phyloP scores from a whole-genome alignment of 35 echinoderm and acorn worm species.

The Apostichopus parvimensis region DNA sequence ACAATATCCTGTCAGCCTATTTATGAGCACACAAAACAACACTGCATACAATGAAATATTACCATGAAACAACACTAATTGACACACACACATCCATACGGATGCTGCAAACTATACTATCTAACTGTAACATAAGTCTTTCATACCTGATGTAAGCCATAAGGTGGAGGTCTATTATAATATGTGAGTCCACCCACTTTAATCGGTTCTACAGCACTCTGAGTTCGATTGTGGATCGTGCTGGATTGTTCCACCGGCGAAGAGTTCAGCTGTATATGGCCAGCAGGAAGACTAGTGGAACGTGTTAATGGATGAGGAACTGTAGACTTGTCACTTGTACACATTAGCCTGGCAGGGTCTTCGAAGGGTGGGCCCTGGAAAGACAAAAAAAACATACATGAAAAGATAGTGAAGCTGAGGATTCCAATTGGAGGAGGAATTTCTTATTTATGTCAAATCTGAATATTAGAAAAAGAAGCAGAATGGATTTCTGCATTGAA shows the following conservation, averaged over 20 bases:
- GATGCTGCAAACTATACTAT: too few relatives aligned
- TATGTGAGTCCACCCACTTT: not conserved
- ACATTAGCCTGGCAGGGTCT: not conserved
- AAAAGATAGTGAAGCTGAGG: too few relatives aligned
- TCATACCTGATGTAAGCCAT: not conserved
- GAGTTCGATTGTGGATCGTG: not conserved
- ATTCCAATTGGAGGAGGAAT: too few relatives aligned
- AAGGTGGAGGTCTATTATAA: not conserved
- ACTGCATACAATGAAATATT: too few relatives aligned
- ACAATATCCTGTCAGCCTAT: too few relatives aligned
- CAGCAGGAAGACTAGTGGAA: not conserved
- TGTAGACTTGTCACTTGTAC: not conserved
- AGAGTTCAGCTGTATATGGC: not conserved
- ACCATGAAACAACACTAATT: too few relatives aligned
- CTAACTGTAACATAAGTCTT: too few relatives aligned
- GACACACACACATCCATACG: too few relatives aligned
- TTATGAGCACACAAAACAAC: too few relatives aligned
- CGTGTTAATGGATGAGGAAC: not conserved
- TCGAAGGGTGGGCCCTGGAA: constrained; percentile 41
- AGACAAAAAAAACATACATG: not conserved
- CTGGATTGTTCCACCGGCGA: not conserved
- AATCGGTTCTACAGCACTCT: not conserved
- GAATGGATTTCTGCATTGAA: too few relatives aligned
- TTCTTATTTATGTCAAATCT: too few relatives aligned
- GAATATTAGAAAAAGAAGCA: too few relatives aligned